Evolutionary conservation across 2,113 vertebrate species (phyloP), one percentile per base, ranked within the genome.

Genomic region (Albula goreensis): DNA sequence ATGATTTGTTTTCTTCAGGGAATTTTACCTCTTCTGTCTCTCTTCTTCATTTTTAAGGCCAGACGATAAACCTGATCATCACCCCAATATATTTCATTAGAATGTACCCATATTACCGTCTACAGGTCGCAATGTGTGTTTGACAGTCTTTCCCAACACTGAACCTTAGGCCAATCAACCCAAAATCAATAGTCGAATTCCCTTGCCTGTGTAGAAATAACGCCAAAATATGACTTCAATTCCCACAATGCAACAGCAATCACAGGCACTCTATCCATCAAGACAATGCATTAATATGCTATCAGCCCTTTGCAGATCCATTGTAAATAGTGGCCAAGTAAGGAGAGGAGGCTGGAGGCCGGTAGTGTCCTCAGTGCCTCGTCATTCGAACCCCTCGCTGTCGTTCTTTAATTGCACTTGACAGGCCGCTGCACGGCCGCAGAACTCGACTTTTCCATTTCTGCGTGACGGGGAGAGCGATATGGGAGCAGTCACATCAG

Each of bases 391-490:
- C 84, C 56, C 83, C 52, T 89, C 86, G 56, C 48, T 6, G 52
- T n/a, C 12, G 81, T 83, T 85, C 31, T 53, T 63, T 85, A 86
- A 88, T 82, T 52, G 81, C 83, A 81, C 88, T 83, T 90, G 89
- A 89, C 88, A 90, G 81, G 51, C 81, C 51, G 66, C 83, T 81
- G 89, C 83, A 88, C 82, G 3, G 87, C 53, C 49, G 77, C 82
- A 80, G 79, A 87, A 88, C 66, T 60, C 87, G 86, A 83, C 85
- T 87, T 89, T 91, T 89, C 89, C 89, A 88, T 89, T 78, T 84
- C 79, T 81, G 50, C 31, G 60, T 86, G 80, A 80, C 56, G 83
- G 81, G 85, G 89, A 78, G 86, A 87, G 51, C 80, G 83, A 81
- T 60, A 80, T 70, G 86, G 82, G 85, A 88, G 86, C 80, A 78